Evolutionary conservation across 2,797 vertebrate species (phyloP).

Genomic region (Potorous gilbertii): DNA sequence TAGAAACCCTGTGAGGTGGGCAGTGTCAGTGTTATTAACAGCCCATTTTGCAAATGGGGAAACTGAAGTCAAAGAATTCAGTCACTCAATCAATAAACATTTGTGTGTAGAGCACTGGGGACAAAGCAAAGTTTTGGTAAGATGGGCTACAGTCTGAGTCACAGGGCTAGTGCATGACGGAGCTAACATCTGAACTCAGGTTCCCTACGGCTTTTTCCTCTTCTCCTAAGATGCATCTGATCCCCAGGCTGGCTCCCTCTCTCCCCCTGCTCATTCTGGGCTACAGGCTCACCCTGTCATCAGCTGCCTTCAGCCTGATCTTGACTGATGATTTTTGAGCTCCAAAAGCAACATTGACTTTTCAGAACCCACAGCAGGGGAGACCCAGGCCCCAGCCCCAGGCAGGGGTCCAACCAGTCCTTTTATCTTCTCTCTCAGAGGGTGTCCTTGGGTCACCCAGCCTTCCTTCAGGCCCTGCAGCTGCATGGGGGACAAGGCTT

Average conservation of each 20-base stretch:
- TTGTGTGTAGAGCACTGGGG: background rate
- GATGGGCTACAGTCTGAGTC: background rate
- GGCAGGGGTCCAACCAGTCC: background rate
- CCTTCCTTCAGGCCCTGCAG: background rate
- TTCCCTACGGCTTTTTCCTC: background rate
- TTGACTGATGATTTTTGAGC: conserved; percentile 5
- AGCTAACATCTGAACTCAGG: background rate
- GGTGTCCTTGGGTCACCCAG: background rate
- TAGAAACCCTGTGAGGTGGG: background rate
- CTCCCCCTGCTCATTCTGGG: background rate
- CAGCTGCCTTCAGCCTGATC: conserved; percentile 55
- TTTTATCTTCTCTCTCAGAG: background rate
- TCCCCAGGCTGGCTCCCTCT: conserved; percentile 17
- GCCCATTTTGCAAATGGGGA: conserved; percentile 15
- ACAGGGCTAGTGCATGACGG: background rate
- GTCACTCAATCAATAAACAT: conserved; percentile 53
- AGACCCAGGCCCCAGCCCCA: conserved; percentile 26
- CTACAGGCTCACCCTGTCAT: background rate
- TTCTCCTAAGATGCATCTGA: background rate
- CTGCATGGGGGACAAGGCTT: background rate
- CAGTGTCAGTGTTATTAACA: background rate
- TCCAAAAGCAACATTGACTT: conserved; percentile 74
- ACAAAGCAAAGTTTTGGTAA: background rate
- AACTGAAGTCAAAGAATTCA: background rate
- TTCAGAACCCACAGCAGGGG: conserved; percentile 51